Evolutionary conservation across 2,113 vertebrate genomes (phyloP).

Genomic region (Ailurus styani): DNA sequence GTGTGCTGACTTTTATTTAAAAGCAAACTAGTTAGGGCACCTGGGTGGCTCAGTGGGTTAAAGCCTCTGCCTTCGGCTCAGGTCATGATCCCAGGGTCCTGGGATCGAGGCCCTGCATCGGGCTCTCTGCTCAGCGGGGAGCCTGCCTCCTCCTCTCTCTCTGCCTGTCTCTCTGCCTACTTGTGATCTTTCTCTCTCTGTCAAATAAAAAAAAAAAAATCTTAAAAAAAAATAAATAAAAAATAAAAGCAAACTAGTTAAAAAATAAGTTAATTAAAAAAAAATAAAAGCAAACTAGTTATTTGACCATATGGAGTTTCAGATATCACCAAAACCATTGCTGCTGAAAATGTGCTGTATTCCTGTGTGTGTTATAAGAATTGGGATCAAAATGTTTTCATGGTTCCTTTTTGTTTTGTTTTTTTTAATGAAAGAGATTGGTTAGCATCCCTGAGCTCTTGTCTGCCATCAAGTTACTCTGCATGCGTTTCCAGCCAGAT

Average conservation of each 20-base stretch:
- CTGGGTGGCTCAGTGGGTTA: no score
- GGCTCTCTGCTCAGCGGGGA: no score
- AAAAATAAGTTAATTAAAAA: no score
- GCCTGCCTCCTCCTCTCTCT: no score
- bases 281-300: not conserved
- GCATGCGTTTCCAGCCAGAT: conserved; percentile 97
- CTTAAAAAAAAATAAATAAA: no score
- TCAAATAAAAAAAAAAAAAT: no score
- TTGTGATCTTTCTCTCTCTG: no score
- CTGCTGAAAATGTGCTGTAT: not conserved
- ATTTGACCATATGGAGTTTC: not conserved
- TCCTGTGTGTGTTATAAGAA: not conserved
- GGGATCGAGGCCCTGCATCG: no score
- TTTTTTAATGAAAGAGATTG: conserved; percentile 84
- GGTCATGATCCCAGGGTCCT: no score
- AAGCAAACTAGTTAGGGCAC: conserved; percentile 8
- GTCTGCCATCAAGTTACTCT: conserved; percentile 97
- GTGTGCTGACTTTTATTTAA: not conserved
- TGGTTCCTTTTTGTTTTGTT: not conserved
- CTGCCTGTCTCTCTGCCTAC: no score
- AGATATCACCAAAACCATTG: not conserved
- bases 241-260: no score
- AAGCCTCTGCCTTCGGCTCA: no score
- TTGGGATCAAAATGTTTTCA: not conserved
- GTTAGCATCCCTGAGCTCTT: conserved; percentile 97